Evolutionary conservation across 2,113 vertebrate genomes (phyloP), one percentile per base, ranked within the genome.

Genomic region (Natator depressus): DNA sequence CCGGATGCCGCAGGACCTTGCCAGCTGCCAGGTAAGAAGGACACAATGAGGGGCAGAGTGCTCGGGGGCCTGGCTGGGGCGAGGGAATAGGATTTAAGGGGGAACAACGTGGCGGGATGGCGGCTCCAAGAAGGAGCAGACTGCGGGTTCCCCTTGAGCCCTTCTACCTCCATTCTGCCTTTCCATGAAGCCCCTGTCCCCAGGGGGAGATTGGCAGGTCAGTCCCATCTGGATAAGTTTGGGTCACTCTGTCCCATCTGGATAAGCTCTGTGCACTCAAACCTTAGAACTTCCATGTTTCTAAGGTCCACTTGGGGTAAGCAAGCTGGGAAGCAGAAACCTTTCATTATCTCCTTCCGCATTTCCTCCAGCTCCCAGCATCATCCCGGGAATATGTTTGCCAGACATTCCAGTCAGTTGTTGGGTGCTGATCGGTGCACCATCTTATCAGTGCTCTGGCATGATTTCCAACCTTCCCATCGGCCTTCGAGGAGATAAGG

Each of bases 391-490:
- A 96, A 88, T 75, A 89, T 31, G 80, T 94, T 95, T 98, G 97
- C 97, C 96, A 97, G 96, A 96, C 93, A 96, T 97, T 97, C 94
- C 94, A 96, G 96, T 97, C 95, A 91, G 94, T 87, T 93, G 84
- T 92, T 95, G 90, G 85, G 94, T 97, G 93, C 94, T 96, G 96
- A 96, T 94, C 96, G 82, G 89, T 92, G 88, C 89, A 91, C 93
- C 42, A 81, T 75, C 91, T 97, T 94, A 97, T 98, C 96, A 97
- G 87, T 85, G 93, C 86, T 94, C 91, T 96, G 96, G 95, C 96
- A 97, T 87, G 96, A 97, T 95, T 96, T 90, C 29, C 27, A 49
- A 88, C 96, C 96, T 97, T 97, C 96, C 97, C 93, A 94, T 91
- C 93, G 95, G 82, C 94, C 76, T 97, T 93, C 94, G 92, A 88